Evolutionary conservation across 2,888 invertebrate genomes (phyloP).

Genomic region (Agrotis ipsilon): DNA sequence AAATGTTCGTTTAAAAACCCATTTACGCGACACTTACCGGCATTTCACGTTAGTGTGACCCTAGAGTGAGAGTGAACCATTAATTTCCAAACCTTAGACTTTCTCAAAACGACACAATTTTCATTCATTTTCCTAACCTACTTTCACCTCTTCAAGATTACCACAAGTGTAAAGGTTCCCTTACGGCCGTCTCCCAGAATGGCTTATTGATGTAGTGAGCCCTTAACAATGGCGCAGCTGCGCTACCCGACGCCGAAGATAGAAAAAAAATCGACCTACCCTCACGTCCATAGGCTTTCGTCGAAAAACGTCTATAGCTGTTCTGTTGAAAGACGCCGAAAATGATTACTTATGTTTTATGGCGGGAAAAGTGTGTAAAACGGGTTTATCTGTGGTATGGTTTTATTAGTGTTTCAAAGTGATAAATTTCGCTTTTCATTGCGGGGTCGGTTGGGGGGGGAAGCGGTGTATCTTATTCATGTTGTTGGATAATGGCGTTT

Average conservation of each 20-base stretch:
- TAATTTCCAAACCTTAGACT: too few relatives aligned
- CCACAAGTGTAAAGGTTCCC: slow-evolving; percentile 63
- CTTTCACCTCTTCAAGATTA: background rate
- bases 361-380: slow-evolving; percentile 51
- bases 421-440: slow-evolving; percentile 39
- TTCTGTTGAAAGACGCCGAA: slow-evolving; percentile 40
- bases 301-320: slow-evolving; percentile 8
- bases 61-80: background rate
- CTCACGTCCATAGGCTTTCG: slow-evolving; percentile 58
- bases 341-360: slow-evolving; percentile 65
- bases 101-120: background rate
- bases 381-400: slow-evolving; percentile 39
- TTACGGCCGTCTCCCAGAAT: slow-evolving; percentile 79
- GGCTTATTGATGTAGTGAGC: slow-evolving; percentile 86
- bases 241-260: slow-evolving; percentile 66
- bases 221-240: slow-evolving; percentile 83
- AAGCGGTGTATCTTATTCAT: slow-evolving; percentile 3
- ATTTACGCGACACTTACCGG: too few relatives aligned
- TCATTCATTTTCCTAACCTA: background rate
- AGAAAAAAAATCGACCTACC: slow-evolving; percentile 71
- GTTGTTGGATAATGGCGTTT: background rate
- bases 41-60: too few relatives aligned
- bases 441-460: background rate
- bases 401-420: slow-evolving; percentile 48
- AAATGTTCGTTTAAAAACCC: too few relatives aligned